phyloP scores from a whole-genome alignment of 2,797 vertebrate species.

The Lepus oiostolus region DNA sequence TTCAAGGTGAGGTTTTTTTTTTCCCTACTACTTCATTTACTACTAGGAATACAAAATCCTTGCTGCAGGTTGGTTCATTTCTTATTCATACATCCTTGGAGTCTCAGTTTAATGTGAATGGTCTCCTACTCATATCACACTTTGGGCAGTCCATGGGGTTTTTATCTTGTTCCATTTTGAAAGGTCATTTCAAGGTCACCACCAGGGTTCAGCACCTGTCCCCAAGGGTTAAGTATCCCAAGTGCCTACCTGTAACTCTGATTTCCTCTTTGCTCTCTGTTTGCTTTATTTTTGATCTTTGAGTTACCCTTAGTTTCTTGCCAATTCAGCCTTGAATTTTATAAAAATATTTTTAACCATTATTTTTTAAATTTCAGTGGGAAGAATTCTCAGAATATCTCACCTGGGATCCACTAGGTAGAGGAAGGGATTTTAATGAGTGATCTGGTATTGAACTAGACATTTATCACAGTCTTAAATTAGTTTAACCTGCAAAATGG shows the following conservation, averaged over 20 bases:
- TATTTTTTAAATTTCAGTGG: not conserved
- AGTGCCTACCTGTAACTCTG: not conserved
- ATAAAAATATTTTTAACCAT: not conserved
- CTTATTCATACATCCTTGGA: not conserved
- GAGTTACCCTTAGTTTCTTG: not conserved
- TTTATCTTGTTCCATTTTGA: not conserved
- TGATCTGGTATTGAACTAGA: not conserved
- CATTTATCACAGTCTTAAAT: not conserved
- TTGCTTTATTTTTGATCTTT: not conserved
- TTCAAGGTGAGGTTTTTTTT: not conserved
- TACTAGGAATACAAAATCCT: not conserved
- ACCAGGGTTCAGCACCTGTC: not conserved
- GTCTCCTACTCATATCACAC: not conserved
- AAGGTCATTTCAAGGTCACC: not conserved
- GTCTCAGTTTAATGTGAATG: not conserved
- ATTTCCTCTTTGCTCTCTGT: not conserved
- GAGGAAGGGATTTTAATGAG: not conserved
- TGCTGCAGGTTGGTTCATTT: not conserved
- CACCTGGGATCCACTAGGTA: not conserved
- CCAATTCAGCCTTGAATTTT: not conserved
- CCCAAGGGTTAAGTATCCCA: not conserved
- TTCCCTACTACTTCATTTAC: not conserved
- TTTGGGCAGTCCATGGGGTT: not conserved
- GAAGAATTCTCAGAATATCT: constrained; percentile 1
- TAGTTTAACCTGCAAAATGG: not conserved